A percentile compares a stretch with the other conserved stretches of the same genome.
phyloP scores from a whole-genome alignment of 2,888 invertebrate genomes.

The Abscondita cerata region DNA sequence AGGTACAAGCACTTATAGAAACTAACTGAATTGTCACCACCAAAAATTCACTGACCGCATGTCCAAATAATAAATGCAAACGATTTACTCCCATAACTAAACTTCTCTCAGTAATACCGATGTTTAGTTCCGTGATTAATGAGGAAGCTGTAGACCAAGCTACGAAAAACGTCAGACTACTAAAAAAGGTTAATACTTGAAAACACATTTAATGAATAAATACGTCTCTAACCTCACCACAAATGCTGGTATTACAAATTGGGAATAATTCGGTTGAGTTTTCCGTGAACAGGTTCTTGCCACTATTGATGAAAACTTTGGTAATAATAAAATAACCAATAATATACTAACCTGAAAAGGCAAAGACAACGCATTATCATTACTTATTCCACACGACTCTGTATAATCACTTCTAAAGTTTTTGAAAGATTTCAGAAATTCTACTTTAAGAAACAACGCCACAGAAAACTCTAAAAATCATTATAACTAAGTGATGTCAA shows the following conservation, averaged over 20 bases:
- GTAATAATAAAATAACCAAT: not conserved
- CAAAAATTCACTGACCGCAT: not conserved
- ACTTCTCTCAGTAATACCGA: constrained; percentile 2
- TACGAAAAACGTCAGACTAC: not conserved
- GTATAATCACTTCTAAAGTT: not conserved
- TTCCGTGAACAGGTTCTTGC: constrained; percentile 1
- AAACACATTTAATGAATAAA: not conserved
- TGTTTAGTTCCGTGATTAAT: not conserved
- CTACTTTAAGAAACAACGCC: not conserved
- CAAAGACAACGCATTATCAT: too few species aligned
- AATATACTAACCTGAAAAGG: not conserved
- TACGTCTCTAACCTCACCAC: not conserved
- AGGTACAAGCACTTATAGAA: not conserved
- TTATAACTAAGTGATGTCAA: not conserved
- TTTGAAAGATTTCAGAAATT: not conserved
- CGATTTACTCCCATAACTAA: not conserved
- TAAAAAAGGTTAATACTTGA: not conserved
- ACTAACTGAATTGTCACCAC: not conserved
- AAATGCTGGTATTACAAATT: not conserved
- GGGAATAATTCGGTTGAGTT: not conserved
- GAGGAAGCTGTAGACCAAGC: not conserved
- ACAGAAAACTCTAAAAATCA: not conserved
- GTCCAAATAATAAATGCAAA: not conserved
- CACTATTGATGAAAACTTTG: not conserved
- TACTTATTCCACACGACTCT: not conserved